Conservation (phyloP, 2,113 vertebrate genomes). For the Indicator indicator region DNA sequence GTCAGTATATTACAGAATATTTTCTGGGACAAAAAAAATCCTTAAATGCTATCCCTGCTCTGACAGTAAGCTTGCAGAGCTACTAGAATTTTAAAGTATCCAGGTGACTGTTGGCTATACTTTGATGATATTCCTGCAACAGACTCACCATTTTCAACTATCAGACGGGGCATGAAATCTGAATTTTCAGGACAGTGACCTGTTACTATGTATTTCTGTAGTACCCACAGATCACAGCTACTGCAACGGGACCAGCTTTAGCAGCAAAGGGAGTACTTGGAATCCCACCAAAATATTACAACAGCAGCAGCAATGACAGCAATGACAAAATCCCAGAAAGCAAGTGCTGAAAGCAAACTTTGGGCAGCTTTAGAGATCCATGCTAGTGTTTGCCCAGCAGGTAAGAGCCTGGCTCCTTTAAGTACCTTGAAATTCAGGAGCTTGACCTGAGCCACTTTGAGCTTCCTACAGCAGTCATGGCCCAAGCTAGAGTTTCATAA, state of each 20-base stretch:
- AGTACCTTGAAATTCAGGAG: fast-evolving
- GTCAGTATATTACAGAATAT: not conserved
- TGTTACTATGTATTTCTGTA: not conserved
- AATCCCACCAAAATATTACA: not conserved
- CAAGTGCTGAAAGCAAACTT: not conserved
- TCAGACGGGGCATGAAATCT: not conserved
- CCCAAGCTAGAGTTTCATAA: not conserved
- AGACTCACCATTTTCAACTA: not conserved
- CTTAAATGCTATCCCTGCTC: not conserved
- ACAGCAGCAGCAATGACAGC: not conserved
- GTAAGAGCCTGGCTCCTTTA: not conserved
- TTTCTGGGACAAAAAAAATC: not conserved
- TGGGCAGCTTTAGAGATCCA: not conserved
- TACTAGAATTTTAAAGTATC: not conserved
- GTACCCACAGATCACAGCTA: not conserved
- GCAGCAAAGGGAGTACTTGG: not conserved
- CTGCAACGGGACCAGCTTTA: not conserved
- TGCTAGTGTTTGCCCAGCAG: not conserved
- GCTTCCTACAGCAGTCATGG: not conserved
- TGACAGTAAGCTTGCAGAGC: not conserved
- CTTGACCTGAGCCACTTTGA: not conserved
- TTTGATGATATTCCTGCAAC: not conserved
- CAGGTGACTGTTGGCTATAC: not conserved
- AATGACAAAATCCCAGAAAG: not conserved
- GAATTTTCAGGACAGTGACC: not conserved